These are phyloP conservation scores for Crotalus helleri DNA, from an alignment of 2,113 vertebrate species.

Conservation along the genomic window DNA sequence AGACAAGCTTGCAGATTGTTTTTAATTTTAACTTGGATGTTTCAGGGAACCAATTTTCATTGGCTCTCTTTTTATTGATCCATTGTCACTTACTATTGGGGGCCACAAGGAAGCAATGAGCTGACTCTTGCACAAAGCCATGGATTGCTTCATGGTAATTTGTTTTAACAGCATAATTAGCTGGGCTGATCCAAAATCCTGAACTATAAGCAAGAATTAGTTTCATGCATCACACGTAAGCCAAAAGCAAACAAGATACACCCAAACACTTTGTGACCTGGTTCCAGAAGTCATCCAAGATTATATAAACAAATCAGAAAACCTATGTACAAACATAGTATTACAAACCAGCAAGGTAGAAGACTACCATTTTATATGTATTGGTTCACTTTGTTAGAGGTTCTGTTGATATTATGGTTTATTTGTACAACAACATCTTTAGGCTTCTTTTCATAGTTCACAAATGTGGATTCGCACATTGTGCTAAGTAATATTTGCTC, in stretches of 20 bases:
- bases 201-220: neutral
- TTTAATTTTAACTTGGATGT: neutral
- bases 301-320: neutral
- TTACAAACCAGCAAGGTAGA: neutral
- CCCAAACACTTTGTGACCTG: neutral
- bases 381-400: neutral
- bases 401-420: neutral
- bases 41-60: neutral
- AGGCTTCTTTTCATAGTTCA: neutral
- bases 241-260: neutral
- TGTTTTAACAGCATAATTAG: neutral
- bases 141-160: neutral
- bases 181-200: neutral
- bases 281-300: neutral
- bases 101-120: neutral
- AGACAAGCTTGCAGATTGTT: too few relatives aligned
- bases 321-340: neutral
- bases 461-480: neutral
- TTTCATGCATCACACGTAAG: neutral
- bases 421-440: neutral
- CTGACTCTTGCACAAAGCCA: neutral
- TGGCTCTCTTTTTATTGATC: neutral
- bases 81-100: neutral
- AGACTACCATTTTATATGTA: neutral
- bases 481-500: neutral